These are phyloP conservation scores for Syngnathus rostellatus DNA, from an alignment of 2,797 vertebrate species.

Conservation along the genomic window DNA sequence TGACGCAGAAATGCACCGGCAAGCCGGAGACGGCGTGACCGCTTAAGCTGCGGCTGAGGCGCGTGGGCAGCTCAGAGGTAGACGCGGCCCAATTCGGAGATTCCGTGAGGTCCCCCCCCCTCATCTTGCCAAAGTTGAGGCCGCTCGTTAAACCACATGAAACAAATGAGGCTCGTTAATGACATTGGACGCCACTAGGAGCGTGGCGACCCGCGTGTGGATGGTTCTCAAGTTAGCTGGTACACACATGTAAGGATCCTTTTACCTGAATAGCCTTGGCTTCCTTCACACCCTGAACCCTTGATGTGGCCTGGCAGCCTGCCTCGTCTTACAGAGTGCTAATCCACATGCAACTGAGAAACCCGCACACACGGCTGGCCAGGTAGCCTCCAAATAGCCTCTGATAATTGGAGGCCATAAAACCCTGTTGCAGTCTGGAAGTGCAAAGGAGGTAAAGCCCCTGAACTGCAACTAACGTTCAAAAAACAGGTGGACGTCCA, in stretches of 20 bases:
- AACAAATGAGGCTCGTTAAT: constrained; percentile 63
- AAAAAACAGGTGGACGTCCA: constrained; percentile 69
- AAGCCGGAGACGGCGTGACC: constrained; percentile 10
- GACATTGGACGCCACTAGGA: constrained; percentile 42
- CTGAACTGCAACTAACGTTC: constrained; percentile 52
- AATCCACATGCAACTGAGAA: constrained; percentile 62
- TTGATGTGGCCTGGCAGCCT: constrained; percentile 66
- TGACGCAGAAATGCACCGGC: constrained; percentile 52
- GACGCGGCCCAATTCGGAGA: constrained; percentile 27
- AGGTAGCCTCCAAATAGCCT: constrained; percentile 66
- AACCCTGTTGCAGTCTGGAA: constrained; percentile 65
- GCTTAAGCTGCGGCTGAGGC: constrained; percentile 11
- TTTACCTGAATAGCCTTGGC: constrained; percentile 36
- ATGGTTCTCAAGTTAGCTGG: constrained; percentile 15
- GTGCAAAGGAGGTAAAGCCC: constrained; percentile 53
- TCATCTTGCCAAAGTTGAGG: constrained; percentile 46
- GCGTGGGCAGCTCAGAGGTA: constrained; percentile 47
- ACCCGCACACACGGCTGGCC: constrained; percentile 53
- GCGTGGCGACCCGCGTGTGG: constrained; percentile 11
- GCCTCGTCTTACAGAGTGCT: constrained; percentile 41
- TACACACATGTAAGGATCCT: constrained; percentile 19
- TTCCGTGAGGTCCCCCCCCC: constrained; percentile 57
- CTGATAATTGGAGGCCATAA: constrained; percentile 73
- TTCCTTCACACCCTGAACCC: constrained; percentile 43
- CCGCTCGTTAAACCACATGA: constrained; percentile 72